These are phyloP conservation scores for Idris sp. DNA, from an alignment of 1,140 invertebrate genomes.

Conservation along the genomic window DNA sequence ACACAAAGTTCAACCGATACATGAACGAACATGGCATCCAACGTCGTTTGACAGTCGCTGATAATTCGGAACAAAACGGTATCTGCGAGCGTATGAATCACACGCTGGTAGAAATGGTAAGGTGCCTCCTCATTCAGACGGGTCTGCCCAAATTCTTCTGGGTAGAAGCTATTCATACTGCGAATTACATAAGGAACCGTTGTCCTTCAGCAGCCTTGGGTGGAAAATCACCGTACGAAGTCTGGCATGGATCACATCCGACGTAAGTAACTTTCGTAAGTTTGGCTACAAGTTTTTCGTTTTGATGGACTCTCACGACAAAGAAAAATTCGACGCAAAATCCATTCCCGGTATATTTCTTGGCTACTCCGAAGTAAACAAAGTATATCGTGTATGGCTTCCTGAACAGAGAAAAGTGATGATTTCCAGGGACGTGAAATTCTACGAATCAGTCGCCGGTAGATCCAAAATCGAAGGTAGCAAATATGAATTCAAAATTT, in stretches of 20 bases:
- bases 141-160: conserved; percentile 4
- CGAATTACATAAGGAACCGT: conserved; percentile 9
- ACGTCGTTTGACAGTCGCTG: conserved; percentile 6
- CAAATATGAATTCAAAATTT: no score
- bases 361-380: no score
- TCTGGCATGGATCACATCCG: neutral
- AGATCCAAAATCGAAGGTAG: no score
- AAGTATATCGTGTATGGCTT: no score
- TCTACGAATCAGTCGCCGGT: no score
- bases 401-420: no score
- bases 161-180: conserved; percentile 5
- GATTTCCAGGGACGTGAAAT: no score
- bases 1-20: conserved; percentile 2
- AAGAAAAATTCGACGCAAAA: conserved; percentile 3
- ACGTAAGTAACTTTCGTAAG: conserved; percentile 1
- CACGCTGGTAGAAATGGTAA: conserved; percentile 6
- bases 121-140: conserved; percentile 9
- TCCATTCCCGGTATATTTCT: no score
- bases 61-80: conserved; percentile 11
- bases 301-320: neutral
- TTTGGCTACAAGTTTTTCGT: conserved; percentile 9
- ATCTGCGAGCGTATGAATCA: conserved; percentile 3
- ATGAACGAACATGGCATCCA: conserved; percentile 15
- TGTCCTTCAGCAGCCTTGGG: conserved; percentile 1
- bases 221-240: conserved; percentile 8